Base-by-base conservation (phyloP, 2,888 invertebrate genomes). In the Galerucella pusilla region DNA sequence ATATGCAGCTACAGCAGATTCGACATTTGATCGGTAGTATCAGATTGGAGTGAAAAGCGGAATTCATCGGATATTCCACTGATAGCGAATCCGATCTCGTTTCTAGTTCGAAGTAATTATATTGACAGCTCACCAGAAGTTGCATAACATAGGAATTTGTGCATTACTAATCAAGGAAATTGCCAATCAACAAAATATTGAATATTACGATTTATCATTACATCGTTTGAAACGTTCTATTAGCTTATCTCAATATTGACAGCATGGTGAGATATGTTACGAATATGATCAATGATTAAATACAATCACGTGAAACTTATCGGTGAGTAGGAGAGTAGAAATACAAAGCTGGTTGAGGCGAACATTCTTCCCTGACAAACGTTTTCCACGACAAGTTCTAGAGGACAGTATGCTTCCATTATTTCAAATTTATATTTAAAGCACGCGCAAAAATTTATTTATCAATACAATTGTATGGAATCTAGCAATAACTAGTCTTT, bases 91-190 rank as follows among this genome's bases (percentile, higher is more conserved):
- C 63, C 14, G 42, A 42, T 20, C n/a, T 35, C 42, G 42, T 63
- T 63, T 35, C 63, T 42, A 42, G 35, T 42, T 63, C 42, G 35
- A 16, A 57, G 20, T 68, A 68, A 68, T 68, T 68, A 42, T 42
- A 35, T 57, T 68, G 68, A 57, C 57, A 68, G 54, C 35, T 54
- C 20, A 57, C 54, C 42, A 68, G 68, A 68, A 68, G 35, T 57
- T 68, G 42, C 57, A 68, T 57, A 54, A n/a, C 16, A 57, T 68
- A 11, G 57, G 11, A 57, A 54, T 68, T 67, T 68, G 54, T 68
- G 68, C 57, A 57, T 68, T 57, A 20, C 57, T 57, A 68, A 57
- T 68, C 57, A 68, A 68, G 28, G 25, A 67, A 67, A 67, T 67
- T 67, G 28, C 52, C 67, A 67, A 52, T 52, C 25, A 52, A 54